Percentiles rank a stretch among this genome's conserved stretches.
Evolutionary conservation across 1,140 invertebrate species (phyloP).

Genomic region (Campoletis sonorensis): DNA sequence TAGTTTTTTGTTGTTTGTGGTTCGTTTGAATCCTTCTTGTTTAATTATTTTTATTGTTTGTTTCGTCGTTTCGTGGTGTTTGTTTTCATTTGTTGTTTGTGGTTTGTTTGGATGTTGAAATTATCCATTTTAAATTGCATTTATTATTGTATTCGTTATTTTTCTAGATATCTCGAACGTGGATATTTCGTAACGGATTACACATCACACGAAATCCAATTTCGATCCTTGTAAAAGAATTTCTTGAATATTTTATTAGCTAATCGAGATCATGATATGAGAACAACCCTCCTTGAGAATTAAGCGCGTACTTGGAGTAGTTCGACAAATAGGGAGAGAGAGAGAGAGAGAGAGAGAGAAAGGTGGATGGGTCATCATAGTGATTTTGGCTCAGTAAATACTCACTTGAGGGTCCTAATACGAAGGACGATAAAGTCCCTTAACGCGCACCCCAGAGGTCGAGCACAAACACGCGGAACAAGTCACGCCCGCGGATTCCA

Average conservation of each 20-base stretch:
- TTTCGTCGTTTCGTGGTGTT: too few relatives aligned
- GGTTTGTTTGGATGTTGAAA: too few relatives aligned
- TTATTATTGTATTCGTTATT: too few relatives aligned
- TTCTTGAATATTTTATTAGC: neutral
- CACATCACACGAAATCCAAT: too few relatives aligned
- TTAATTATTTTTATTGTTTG: too few relatives aligned
- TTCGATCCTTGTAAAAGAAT: neutral
- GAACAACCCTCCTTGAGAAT: neutral
- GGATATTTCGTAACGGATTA: too few relatives aligned
- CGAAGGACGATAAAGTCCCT: conserved; percentile 29
- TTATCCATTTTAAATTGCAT: too few relatives aligned
- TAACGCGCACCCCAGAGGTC: conserved; percentile 8
- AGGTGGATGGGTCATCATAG: neutral
- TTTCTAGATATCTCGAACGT: too few relatives aligned
- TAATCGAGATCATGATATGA: neutral
- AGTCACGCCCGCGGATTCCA: conserved; percentile 37
- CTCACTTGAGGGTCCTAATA: neutral
- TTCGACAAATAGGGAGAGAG: neutral
- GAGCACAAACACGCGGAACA: neutral
- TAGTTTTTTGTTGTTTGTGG: too few relatives aligned
- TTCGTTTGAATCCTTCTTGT: too few relatives aligned
- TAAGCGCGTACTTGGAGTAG: neutral
- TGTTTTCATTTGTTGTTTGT: too few relatives aligned
- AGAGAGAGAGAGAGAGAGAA: neutral
- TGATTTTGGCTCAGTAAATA: conserved; percentile 16